Base-by-base conservation (phyloP, 2,113 vertebrate genomes). In the Cyphomyrus discorhynchus region DNA sequence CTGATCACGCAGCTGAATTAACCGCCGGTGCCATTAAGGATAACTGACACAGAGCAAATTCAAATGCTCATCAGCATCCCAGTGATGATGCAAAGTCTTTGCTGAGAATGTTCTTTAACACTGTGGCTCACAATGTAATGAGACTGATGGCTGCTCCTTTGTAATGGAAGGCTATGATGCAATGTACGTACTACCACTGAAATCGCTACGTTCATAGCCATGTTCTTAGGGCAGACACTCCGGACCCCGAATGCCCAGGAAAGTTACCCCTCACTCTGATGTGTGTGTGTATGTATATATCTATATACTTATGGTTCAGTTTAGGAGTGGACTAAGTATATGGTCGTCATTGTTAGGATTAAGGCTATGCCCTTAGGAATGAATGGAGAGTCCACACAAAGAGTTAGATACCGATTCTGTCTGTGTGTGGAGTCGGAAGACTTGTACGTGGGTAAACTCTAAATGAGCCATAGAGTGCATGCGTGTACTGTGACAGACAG, bases 21-120 rank as follows among this genome's bases (percentile, higher is more conserved):
- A 84, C 21, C 19, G 2, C 82, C 3, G 1, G 8, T 10, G 19
- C 10, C 82, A 86, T 35, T 53, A 52, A 50, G 5, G 47, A 35
- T 35, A 42, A 52, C 49, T 52, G 84, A 86, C 45, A 86, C 27
- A n/a, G n/a, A 86, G n/a, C 45, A 86, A 86, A 86, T 86, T 86
- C 49, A n/a, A 11, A n/a, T 53, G 84, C 11, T 15, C 47, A 50
- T 86, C 27, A 31, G 27, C 11, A n/a, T 86, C 84, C n/a, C 84
- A 31, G 27, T 86, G 27, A 31, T 9, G 49, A 86, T 86, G 84
- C 47, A 86, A 49, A 11, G 45, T 49, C 49, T 53, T 5, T 86
- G 83, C 21, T 86, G 46, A 49, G 83, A 86, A 49, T 6, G 49
- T 86, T 86, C 84, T 50, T 35, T 53, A 86, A 31, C 15, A 53